These are phyloP conservation scores for Poeciliopsis turneri DNA, from an alignment of 2,797 vertebrate genomes.

Conservation along the genomic window DNA sequence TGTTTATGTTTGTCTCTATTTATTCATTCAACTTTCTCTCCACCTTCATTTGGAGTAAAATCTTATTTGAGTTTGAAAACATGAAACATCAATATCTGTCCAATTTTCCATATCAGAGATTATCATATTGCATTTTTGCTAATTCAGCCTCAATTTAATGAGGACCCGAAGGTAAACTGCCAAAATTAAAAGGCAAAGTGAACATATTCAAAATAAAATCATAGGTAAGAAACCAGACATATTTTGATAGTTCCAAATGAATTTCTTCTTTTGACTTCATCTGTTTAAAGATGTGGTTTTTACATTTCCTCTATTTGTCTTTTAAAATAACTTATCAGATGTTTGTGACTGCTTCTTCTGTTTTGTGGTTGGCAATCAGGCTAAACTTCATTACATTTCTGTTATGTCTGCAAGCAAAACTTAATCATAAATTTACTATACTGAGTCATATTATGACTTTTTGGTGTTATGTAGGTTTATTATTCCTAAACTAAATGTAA, in stretches of 20 bases:
- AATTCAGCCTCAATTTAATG: background rate
- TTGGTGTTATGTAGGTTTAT: background rate
- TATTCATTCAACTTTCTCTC: constrained; percentile 8
- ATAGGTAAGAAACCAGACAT: background rate
- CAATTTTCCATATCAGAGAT: background rate
- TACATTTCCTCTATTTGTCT: background rate
- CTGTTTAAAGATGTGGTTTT: background rate
- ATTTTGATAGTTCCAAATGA: background rate
- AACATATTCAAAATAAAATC: background rate
- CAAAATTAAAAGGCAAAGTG: rapidly evolving
- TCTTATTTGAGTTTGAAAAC: background rate
- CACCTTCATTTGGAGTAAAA: constrained; percentile 23
- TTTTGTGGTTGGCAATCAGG: background rate
- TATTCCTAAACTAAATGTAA: background rate
- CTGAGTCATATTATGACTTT: background rate
- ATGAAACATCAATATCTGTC: background rate
- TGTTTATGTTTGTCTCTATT: background rate
- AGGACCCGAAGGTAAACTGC: background rate
- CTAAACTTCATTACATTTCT: background rate
- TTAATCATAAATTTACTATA: background rate
- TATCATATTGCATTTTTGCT: background rate
- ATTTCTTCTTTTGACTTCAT: background rate
- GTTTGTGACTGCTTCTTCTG: background rate
- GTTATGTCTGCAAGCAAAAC: background rate
- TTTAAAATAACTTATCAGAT: background rate